Base-by-base conservation (phyloP, 2,888 invertebrate genomes). In the Cosmia trapezina region DNA sequence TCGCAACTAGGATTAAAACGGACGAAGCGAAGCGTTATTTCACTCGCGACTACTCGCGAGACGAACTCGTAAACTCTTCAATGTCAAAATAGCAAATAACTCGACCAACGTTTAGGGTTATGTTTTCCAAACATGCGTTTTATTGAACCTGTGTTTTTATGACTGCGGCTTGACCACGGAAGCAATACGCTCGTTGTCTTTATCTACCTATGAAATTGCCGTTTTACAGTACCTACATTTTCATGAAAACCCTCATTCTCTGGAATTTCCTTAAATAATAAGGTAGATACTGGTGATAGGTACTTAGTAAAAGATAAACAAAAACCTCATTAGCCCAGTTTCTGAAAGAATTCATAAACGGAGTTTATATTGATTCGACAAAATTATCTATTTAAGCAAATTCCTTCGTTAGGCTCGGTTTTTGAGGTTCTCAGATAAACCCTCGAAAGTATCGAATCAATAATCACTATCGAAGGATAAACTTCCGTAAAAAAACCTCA, bases 1-100 rank as follows among this genome's bases (percentile, higher is more conserved):
- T 86, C 87, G 70, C 86, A 86, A 85, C 83, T 81, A 84, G 86
- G 88, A 84, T 85, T 89, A 87, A 85, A 86, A 85, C 78, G 79
- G 79, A 86, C 76, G 72, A 76, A 80, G 82, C 73, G 72, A 70
- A 79, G 83, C 84, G 83, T 86, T 89, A 90, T 89, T 87, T 90
- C 87, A 89, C 81, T 78, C 70, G 67, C 43, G 51, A 43, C 89
- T 86, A 89, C 81, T 78, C 70, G 67, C 43, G 51, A 43, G 59
- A 28, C 68, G 76, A 82, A 41, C 41, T 71, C 80, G 81, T 81
- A 80, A 80, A 83, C 74, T 83, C 78, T 81, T 83, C 75, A 78
- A 81, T 81, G 81, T 87, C 86, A 82, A 80, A 80, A 70, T 33
- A 64, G 68, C 70, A 77, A 84, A 85, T 83, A 70, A 76, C 70